Evolutionary conservation across 2,888 invertebrate genomes (phyloP).

Genomic region (Synergus laeviventris): DNA sequence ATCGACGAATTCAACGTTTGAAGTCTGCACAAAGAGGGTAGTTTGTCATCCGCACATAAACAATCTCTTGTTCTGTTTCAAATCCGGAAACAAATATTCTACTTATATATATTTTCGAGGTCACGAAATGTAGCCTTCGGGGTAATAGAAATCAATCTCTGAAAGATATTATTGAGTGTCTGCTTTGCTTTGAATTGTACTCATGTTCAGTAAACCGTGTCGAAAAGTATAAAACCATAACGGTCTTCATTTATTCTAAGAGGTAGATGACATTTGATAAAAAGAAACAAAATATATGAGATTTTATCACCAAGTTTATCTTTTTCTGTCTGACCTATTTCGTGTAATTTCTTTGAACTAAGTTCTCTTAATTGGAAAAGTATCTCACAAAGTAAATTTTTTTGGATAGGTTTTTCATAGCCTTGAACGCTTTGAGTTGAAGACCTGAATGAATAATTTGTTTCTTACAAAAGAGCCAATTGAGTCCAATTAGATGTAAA

Average conservation of each 20-base stretch:
- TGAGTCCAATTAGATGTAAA: conserved; percentile 29
- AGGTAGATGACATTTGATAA: background rate
- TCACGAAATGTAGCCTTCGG: conserved; percentile 24
- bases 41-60: conserved; percentile 30
- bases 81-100: conserved; percentile 34
- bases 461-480: background rate
- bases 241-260: conserved; percentile 11
- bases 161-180: conserved; percentile 21
- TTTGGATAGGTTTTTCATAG: background rate
- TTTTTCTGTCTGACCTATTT: background rate
- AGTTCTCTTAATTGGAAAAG: background rate
- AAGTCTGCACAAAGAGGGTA: background rate
- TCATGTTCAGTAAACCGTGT: conserved; percentile 18
- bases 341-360: background rate
- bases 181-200: conserved; percentile 21
- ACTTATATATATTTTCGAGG: conserved; percentile 14
- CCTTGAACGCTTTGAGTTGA: background rate
- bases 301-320: background rate
- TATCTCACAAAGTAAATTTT: background rate
- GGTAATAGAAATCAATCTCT: conserved; percentile 23
- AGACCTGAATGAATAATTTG: conserved; percentile 1
- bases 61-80: conserved; percentile 21
- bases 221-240: conserved; percentile 21
- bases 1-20: background rate
- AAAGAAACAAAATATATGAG: background rate